These are phyloP conservation scores for Palythoa heliodiscus DNA, from an alignment of 92 coral and sea anemone species.

Conservation along the genomic window DNA sequence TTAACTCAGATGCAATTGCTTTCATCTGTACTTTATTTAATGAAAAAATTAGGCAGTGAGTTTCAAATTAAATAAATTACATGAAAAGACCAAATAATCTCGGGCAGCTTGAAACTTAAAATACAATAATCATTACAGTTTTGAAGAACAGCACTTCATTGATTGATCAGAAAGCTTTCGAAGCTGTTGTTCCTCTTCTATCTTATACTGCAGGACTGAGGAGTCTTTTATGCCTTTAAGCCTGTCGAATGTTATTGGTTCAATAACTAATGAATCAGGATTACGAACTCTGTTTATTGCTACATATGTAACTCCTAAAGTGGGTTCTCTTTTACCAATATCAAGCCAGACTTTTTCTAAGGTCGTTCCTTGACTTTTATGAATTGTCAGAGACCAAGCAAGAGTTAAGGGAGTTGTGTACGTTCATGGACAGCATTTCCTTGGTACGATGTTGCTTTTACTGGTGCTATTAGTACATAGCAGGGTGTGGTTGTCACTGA, in stretches of 20 bases:
- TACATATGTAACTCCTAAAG: conserved; percentile 46
- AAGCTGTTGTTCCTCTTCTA: conserved; percentile 8
- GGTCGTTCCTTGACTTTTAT: conserved; percentile 35
- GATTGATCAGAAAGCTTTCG: conserved; percentile 10
- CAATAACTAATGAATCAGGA: conserved; percentile 19
- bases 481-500: conserved; percentile 10
- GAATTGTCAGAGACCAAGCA: conserved; percentile 24
- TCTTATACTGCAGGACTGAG: background rate
- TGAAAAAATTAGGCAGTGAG: conserved; percentile 8
- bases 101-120: conserved; percentile 2
- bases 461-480: conserved; percentile 37
- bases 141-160: conserved; percentile 13
- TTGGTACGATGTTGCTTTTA: conserved; percentile 15
- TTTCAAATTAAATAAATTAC: conserved; percentile 6
- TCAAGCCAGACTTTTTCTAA: conserved; percentile 38
- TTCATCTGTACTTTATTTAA: conserved; percentile 4
- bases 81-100: conserved; percentile 5
- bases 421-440: conserved; percentile 41
- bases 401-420: conserved; percentile 38
- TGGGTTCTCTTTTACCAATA: conserved; percentile 2
- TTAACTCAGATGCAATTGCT: conserved; percentile 10
- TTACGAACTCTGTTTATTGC: conserved; percentile 35
- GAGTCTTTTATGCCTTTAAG: conserved; percentile 4
- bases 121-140: conserved; percentile 3
- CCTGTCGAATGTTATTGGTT: conserved; percentile 11